Evolutionary conservation across 2,113 vertebrate genomes (phyloP).

Genomic region (Neolamprologus modestus): DNA sequence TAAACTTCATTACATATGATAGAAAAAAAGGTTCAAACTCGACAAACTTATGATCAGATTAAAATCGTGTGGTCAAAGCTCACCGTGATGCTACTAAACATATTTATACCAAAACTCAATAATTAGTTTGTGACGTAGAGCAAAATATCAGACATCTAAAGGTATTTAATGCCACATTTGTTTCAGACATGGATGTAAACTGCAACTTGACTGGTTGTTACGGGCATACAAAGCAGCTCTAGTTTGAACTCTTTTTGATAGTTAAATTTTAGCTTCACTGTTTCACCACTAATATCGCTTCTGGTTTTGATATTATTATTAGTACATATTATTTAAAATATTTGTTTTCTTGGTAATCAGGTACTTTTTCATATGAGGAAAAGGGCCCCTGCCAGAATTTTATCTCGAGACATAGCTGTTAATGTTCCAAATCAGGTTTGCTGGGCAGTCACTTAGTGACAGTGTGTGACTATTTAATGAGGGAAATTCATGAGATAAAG

Average conservation of each 20-base stretch:
- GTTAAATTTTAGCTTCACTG: background rate
- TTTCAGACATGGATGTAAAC: background rate
- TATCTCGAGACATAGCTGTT: background rate
- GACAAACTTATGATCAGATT: background rate
- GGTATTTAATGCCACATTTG: background rate
- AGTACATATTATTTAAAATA: background rate
- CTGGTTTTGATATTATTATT: background rate
- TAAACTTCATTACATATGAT: background rate
- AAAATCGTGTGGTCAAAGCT: background rate
- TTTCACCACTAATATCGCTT: background rate
- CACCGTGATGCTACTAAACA: background rate
- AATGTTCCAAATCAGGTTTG: background rate
- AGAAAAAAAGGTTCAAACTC: background rate
- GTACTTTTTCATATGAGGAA: background rate
- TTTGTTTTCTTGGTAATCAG: background rate
- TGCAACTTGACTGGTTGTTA: background rate
- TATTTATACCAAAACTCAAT: background rate
- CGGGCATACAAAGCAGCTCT: background rate
- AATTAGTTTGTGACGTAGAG: background rate
- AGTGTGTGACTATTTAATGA: background rate
- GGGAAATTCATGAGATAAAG: background rate
- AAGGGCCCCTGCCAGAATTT: background rate
- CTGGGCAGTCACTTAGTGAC: background rate
- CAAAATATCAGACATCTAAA: background rate
- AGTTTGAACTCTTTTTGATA: background rate